These are phyloP conservation scores for Triplophysa bombifrons DNA, from an alignment of 2,797 vertebrate species.

Conservation along the genomic window DNA sequence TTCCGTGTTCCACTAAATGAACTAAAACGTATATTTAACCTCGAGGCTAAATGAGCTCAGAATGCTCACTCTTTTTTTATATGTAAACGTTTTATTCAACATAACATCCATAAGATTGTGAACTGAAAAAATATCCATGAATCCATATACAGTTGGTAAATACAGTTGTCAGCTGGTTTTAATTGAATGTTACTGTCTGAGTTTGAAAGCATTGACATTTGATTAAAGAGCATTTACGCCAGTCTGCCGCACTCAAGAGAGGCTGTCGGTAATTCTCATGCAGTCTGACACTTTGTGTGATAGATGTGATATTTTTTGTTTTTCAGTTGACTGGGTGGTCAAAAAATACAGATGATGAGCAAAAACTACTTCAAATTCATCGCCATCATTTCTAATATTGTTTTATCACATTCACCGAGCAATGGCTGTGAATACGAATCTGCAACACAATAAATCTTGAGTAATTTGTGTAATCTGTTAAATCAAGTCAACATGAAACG, in stretches of 20 bases:
- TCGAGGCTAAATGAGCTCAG: background rate
- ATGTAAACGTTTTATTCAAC: background rate
- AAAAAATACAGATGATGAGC: conserved; percentile 29
- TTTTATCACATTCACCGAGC: conserved; percentile 13
- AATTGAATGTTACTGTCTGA: conserved; percentile 70
- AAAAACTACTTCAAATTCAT: conserved; percentile 7
- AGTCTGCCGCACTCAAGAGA: conserved; percentile 63
- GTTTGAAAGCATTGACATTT: conserved; percentile 77
- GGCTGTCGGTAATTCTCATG: conserved; percentile 58
- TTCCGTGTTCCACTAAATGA: background rate
- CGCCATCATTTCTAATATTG: conserved; percentile 3
- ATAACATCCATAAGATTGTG: conserved; percentile 60
- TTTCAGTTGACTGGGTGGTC: conserved; percentile 57
- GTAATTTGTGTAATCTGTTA: conserved; percentile 18
- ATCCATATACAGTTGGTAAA: conserved; percentile 8
- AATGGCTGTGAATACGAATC: background rate
- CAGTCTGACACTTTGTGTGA: conserved; percentile 60
- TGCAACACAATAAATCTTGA: conserved; percentile 8
- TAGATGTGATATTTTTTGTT: conserved; percentile 61
- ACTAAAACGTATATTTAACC: background rate
- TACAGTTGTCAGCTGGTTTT: conserved; percentile 42
- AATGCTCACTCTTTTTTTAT: background rate
- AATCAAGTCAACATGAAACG: background rate
- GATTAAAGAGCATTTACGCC: conserved; percentile 78
- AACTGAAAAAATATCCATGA: conserved; percentile 23